Evolutionary conservation across 2,888 invertebrate genomes (phyloP).

Genomic region (Rotaria macrura): DNA sequence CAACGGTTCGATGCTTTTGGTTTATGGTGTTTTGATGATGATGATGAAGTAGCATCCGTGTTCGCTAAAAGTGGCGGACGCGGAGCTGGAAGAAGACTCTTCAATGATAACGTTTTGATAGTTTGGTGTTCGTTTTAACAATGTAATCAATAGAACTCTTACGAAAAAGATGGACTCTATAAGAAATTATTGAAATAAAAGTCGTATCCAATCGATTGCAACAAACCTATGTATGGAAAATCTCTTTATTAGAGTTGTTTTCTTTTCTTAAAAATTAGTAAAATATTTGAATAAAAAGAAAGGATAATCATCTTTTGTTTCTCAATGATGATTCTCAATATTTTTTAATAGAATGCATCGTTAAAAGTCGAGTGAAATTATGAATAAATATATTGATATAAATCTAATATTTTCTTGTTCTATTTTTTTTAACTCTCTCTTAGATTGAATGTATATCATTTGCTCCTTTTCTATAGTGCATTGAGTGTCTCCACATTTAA

Average conservation of each 20-base stretch:
- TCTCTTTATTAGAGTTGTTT: background rate
- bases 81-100: background rate
- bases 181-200: background rate
- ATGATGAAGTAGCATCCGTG: background rate
- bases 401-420: background rate
- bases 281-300: background rate
- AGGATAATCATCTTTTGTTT: background rate
- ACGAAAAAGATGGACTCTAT: background rate
- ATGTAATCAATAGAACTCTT: background rate
- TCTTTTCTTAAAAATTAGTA: background rate
- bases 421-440: background rate
- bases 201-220: background rate
- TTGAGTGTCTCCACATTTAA: background rate
- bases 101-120: background rate
- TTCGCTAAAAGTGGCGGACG: background rate
- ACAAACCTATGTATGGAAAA: background rate
- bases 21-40: background rate
- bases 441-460: constrained; percentile 9
- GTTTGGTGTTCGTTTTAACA: no score
- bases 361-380: background rate
- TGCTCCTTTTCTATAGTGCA: background rate
- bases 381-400: constrained; percentile 9
- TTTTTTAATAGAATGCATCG: constrained; percentile 14
- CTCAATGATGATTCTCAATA: no score
- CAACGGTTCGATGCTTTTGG: background rate